Conservation (phyloP, 2,797 vertebrate species). For the Phoeniculus purpureus region DNA sequence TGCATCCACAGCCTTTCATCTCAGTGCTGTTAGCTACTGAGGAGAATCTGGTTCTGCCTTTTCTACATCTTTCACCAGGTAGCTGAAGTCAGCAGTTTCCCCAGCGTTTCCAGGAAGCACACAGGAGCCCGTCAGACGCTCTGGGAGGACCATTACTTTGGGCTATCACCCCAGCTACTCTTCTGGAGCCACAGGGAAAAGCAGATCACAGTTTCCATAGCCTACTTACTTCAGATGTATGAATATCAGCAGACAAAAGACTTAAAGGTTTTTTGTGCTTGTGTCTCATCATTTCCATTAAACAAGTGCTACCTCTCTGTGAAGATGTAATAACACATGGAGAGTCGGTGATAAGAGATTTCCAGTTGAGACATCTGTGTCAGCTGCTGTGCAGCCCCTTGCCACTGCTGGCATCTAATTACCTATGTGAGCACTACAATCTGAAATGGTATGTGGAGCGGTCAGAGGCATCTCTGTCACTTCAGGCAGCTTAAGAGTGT, state of each 20-base stretch:
- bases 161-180: accelerated
- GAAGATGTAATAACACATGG: neutral
- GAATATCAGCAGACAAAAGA: neutral
- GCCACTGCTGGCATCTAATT: neutral
- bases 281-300: neutral
- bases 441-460: accelerated
- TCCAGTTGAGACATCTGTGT: neutral
- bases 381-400: neutral
- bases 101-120: neutral
- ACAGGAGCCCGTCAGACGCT: neutral
- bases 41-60: neutral
- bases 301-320: neutral
- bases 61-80: neutral
- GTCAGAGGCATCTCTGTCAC: neutral
- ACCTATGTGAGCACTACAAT: neutral
- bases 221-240: accelerated
- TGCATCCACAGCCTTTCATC: neutral
- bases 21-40: neutral
- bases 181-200: neutral
- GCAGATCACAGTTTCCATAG: neutral
- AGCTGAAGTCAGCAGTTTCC: neutral
- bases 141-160: neutral
- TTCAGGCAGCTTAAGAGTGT: neutral
- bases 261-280: neutral
- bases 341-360: neutral